Base-by-base conservation (phyloP, 2,888 invertebrate species). In the Zygothrica quintamaculata region DNA sequence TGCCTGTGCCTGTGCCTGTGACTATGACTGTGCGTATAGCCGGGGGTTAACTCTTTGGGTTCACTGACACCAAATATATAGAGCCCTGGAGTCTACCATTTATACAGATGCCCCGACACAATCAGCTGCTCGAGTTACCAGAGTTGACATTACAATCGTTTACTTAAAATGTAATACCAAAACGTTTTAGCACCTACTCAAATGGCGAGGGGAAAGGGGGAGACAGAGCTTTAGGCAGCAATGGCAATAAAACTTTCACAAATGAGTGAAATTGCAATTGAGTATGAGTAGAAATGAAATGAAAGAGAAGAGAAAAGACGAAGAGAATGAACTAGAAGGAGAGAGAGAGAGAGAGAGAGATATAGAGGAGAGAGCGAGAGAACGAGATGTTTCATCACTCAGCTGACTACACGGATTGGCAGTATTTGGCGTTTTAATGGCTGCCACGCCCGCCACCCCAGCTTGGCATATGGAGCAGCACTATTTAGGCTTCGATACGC, bases 401-500 rank as follows among this genome's bases (percentile, higher is more conserved):
- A 44, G 29, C 29, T 15, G 44, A 58, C 34, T 22, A 1, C 12
- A n/a, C 18, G 39, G 39, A 53, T 26, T 48, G 61, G 56, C 58
- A 55, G 61, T 36, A 37, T 60, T 72, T 57, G 65, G 65, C 43
- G 58, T 68, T 61, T 69, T 82, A 84, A 86, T 81, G 81, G 81
- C 74, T 72, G 77, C 65, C 58, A 79, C 65, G 64, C 68, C 77
- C 43, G 39, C 57, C 39, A 18, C 26, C 39, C 43, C 59, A 75
- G 67, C 44, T 84, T 61, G 74, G 62, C 74, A 86, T 84, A 80
- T 86, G 86, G 86, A 81, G 82, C 74, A 78, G 82, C 88, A 88
- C 85, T 88, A 80, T 79, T 87, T 86, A 82, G 88, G 88, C 88
- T 89, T 88, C 88, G 88, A 89, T 89, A 88, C 85, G 88, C 88